A percentile compares a stretch with the other conserved stretches of the same genome.
Conservation (phyloP, 2,797 vertebrate genomes). For the Falco biarmicus region DNA sequence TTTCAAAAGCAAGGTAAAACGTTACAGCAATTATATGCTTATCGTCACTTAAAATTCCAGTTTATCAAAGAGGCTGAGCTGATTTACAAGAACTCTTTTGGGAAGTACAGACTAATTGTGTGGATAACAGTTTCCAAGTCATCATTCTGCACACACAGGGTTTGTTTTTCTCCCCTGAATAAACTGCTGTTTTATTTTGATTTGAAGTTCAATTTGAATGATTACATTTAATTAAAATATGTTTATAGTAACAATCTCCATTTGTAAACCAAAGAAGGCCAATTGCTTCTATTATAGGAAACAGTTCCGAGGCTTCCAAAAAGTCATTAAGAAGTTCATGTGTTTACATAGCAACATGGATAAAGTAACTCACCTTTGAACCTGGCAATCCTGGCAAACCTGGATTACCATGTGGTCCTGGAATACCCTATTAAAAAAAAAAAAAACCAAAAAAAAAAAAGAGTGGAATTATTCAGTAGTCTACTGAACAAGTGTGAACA, state of each 20-base stretch:
- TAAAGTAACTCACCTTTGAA: conserved; percentile 85
- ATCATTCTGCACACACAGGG: neutral
- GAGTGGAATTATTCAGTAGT: neutral
- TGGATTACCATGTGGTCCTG: conserved; percentile 91
- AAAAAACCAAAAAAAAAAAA: neutral
- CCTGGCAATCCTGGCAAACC: conserved; percentile 90
- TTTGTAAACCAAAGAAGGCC: neutral
- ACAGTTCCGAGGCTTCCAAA: neutral
- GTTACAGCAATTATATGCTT: neutral
- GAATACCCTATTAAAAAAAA: conserved; percentile 82
- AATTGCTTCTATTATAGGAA: neutral
- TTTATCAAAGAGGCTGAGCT: neutral
- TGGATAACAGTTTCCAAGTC: neutral
- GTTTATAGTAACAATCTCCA: neutral
- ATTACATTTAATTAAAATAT: conserved; percentile 16
- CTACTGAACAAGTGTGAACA: neutral
- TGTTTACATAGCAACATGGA: neutral
- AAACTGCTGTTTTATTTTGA: neutral
- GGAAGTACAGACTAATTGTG: neutral
- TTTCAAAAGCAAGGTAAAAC: neutral
- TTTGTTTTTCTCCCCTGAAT: neutral
- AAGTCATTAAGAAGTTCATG: neutral
- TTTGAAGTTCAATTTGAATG: neutral
- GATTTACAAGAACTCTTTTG: neutral
- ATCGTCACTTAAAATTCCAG: neutral